These are phyloP conservation scores for Porites australiensis DNA, from an alignment of 64 coral and sea anemone genomes.

Conservation along the genomic window DNA sequence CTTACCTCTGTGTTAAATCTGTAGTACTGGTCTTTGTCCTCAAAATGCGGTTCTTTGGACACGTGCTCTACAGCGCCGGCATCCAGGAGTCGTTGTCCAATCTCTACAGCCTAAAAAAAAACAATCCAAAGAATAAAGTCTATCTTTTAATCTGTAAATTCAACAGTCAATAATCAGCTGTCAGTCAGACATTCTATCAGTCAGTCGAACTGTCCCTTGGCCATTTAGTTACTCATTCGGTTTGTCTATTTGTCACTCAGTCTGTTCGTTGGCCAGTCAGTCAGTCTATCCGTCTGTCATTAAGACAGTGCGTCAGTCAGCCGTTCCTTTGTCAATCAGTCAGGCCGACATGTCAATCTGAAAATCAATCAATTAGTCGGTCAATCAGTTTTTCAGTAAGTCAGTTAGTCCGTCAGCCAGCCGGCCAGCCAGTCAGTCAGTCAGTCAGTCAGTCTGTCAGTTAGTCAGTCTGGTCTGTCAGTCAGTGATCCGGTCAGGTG, in stretches of 20 bases:
- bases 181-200: neutral
- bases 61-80: constrained; percentile 79
- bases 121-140: neutral
- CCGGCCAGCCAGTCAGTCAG: too few species aligned
- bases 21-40: constrained; percentile 94
- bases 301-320: neutral
- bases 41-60: constrained; percentile 82
- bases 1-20: constrained; percentile 67
- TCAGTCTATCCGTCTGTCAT: neutral
- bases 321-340: neutral
- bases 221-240: neutral
- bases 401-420: neutral
- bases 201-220: neutral
- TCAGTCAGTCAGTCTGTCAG: neutral
- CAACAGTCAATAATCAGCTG: neutral
- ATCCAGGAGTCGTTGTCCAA: constrained; percentile 83
- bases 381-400: neutral
- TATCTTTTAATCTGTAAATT: neutral
- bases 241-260: neutral
- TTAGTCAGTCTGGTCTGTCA: neutral
- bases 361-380: neutral
- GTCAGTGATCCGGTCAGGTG: too few species aligned
- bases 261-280: neutral
- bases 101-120: constrained; percentile 60
- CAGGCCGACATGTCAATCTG: neutral